Base-by-base conservation (phyloP, 2,797 vertebrate species). In the Syngnathus acus region DNA sequence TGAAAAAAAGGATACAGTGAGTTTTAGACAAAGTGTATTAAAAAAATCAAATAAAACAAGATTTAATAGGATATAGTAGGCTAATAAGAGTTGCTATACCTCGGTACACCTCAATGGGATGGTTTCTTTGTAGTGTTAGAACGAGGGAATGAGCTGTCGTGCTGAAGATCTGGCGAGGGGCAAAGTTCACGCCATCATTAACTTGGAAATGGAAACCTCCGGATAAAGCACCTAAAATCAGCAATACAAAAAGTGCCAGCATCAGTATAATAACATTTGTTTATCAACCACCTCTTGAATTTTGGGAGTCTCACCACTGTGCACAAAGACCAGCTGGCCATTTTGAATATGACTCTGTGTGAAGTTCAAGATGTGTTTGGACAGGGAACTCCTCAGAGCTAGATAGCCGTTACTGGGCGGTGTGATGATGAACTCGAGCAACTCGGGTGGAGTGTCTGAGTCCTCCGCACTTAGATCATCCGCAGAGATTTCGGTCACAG, bases 151-250 rank as follows among this genome's bases (percentile, higher is more conserved):
- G 79, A 71, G 94, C 94, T 0, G 85, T 90, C 63, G 94, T 89
- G 78, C 91, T 94, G 78, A 96, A 97, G 79, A 94, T 94, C 73
- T 95, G 92, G 5, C 75, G 77, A 61, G 93, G 91, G 67, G 93
- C 90, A 67, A 93, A 93, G 84, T 96, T 96, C 76, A 94, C 78
- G 5, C 95, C 94, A 5, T 97, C 94, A 19, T 94, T 96, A 61
- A 97, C 93, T 76, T 96, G 94, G 76, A 98, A 97, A 82, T 72
- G 94, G 86, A 97, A 98, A 58, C 93, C 93, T 65, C 95, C 95
- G 1, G 92, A 92, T 81, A 88, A 71, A 9, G 92, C 79, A 71
- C 95, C 96, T 89, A 57, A 43, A 62, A 45, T 8, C 38, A 77
- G 17, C 55, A 16, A 19, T 66, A 32, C 26, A 57, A 32, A 50